Evolutionary conservation across 1,140 invertebrate species (phyloP).

Genomic region (Doryteuthis pealeii): DNA sequence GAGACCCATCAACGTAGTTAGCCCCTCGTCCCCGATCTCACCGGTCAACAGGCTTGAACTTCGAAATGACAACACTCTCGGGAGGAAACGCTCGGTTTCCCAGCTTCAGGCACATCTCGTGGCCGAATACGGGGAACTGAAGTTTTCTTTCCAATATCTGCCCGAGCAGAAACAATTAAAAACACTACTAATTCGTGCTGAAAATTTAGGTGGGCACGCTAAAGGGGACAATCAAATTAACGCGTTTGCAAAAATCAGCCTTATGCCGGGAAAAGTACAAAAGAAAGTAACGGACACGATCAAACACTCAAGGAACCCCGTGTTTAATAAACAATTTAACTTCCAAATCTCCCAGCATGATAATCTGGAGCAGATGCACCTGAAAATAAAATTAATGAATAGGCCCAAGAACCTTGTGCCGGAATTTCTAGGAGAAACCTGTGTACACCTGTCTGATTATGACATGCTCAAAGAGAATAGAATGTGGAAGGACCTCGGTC

Average conservation of each 20-base stretch:
- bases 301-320: slow-evolving; percentile 47
- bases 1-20: background rate
- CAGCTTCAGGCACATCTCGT: slow-evolving; percentile 9
- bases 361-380: slow-evolving; percentile 38
- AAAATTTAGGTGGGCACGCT: slow-evolving; percentile 42
- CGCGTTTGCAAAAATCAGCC: slow-evolving; percentile 41
- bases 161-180: slow-evolving; percentile 44
- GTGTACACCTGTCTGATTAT: slow-evolving; percentile 45
- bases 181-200: slow-evolving; percentile 47
- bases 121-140: slow-evolving; percentile 50
- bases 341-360: slow-evolving; percentile 47
- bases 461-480: slow-evolving; percentile 52
- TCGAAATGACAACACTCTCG: slow-evolving; percentile 8
- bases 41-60: slow-evolving; percentile 13
- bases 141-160: slow-evolving; percentile 53
- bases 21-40: slow-evolving; percentile 19
- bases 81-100: slow-evolving; percentile 14
- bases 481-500: slow-evolving; percentile 55
- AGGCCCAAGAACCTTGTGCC: slow-evolving; percentile 47
- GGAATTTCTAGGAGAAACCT: slow-evolving; percentile 51
- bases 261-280: slow-evolving; percentile 54
- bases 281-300: slow-evolving; percentile 46
- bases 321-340: slow-evolving; percentile 49
- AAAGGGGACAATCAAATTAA: slow-evolving; percentile 35
- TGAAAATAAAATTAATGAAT: slow-evolving; percentile 50